phyloP scores from a whole-genome alignment of 2,797 vertebrate genomes.

The Acanthurus tractus region DNA sequence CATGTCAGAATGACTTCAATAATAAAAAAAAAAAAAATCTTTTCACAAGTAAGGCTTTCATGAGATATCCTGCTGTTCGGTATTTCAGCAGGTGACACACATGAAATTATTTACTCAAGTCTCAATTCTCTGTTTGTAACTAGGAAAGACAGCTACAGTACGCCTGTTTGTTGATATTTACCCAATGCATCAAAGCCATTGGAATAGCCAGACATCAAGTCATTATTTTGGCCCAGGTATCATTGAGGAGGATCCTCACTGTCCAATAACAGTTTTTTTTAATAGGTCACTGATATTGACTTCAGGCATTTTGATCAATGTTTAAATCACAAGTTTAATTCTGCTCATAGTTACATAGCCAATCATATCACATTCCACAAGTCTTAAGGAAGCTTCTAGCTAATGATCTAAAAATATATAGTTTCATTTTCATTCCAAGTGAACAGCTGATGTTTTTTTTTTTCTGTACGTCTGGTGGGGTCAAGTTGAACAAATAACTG shows the following conservation, averaged over 20 bases:
- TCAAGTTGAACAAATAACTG: conserved; percentile 14
- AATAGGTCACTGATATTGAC: conserved; percentile 2
- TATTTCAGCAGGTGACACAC: background rate
- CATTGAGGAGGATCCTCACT: background rate
- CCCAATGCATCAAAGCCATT: too few relatives aligned
- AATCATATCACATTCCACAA: too few relatives aligned
- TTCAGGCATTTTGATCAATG: background rate
- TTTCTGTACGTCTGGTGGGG: background rate
- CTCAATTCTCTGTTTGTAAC: background rate
- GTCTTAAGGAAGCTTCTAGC: too few relatives aligned
- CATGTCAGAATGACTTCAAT: background rate
- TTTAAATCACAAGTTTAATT: background rate
- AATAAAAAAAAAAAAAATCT: too few relatives aligned
- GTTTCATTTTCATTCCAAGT: background rate
- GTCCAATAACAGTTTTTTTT: background rate
- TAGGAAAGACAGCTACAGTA: background rate
- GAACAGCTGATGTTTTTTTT: conserved; percentile 14
- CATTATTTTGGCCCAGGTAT: background rate
- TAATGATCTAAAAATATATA: background rate
- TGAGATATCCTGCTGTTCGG: background rate
- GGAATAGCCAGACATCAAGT: background rate
- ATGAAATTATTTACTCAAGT: too few relatives aligned
- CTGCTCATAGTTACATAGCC: too few relatives aligned
- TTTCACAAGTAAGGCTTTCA: background rate
- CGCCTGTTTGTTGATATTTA: too few relatives aligned